Conservation (phyloP, 2,888 invertebrate genomes). For the Salticus scenicus region DNA sequence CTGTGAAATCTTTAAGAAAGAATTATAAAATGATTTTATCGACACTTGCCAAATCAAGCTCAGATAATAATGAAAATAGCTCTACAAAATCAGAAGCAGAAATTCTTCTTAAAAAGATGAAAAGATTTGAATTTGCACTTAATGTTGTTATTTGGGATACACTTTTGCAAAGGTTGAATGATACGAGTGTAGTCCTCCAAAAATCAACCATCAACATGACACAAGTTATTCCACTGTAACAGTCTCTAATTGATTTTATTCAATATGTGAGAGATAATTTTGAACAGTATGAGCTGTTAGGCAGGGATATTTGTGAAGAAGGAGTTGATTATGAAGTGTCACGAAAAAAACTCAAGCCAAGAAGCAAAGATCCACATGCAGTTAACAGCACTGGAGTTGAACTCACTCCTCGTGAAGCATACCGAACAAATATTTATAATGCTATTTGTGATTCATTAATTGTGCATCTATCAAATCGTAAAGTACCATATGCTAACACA, state of each 20-base stretch:
- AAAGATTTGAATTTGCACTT: background rate
- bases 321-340: background rate
- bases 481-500: background rate
- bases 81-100: background rate
- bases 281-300: too few species aligned
- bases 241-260: too few species aligned
- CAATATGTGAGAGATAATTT: too few species aligned
- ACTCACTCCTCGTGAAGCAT: background rate
- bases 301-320: too few species aligned
- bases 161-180: background rate
- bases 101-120: background rate
- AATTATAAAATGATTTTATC: background rate
- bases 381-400: background rate
- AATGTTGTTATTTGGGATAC: background rate
- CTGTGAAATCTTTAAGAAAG: conserved; percentile 8
- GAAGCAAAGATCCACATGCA: background rate
- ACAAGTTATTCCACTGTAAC: background rate
- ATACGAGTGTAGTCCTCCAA: background rate
- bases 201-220: background rate
- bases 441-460: background rate
- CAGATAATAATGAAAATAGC: background rate
- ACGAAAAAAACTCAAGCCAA: background rate
- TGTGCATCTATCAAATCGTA: background rate
- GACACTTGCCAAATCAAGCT: background rate
- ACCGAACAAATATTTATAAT: background rate